Evolutionary conservation across 1,140 invertebrate genomes (phyloP), one percentile per base, ranked within the genome.

Genomic region (Conus ventricosus): DNA sequence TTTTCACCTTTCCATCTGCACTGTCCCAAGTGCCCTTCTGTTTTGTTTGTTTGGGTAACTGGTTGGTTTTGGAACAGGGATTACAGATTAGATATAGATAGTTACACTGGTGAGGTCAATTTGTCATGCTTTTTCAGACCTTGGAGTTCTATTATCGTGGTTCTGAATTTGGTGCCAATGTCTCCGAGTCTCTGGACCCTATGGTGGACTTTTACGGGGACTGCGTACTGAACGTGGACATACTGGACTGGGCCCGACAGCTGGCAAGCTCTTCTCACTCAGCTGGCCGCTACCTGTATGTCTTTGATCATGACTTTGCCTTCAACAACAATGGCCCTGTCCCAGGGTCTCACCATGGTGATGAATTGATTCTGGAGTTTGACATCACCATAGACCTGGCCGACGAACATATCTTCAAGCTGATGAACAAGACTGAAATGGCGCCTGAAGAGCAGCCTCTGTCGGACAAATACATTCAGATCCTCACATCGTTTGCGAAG

Each of bases 291-390:
- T 81, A 81, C 78, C 11, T 81, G 78, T 81, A 81, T 23, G 27
- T 81, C 78, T 81, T 81, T 11, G 78, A 81, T 27, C 78, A 81
- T 27, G 78, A 51, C 15, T 81, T 81, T 23, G 78, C 1, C 78
- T 81, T 81, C 78, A 81, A 81, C 78, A 10, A 51, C 13, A 6
- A 53, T 27, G 10, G 8, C 27, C 8, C 78, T 27, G 10, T 54
- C 39, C 78, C 78, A 1, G 78, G 78, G 1, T 1, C 5, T 53
- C 78, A 81, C 78, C 78, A 81, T 23, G 78, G 78, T 11, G 78
- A 81, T 53, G 78, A 81, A 11, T 11, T 81, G 27, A 17, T 51
- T 51, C 25, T 81, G 27, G 78, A 81, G 78, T 81, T 51, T 13
- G 78, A 81, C 17, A 17, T n/a, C 75, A 51, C 25, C 15, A 8